phyloP scores from a whole-genome alignment of 2,888 invertebrate species.

The Lepas anatifera region DNA sequence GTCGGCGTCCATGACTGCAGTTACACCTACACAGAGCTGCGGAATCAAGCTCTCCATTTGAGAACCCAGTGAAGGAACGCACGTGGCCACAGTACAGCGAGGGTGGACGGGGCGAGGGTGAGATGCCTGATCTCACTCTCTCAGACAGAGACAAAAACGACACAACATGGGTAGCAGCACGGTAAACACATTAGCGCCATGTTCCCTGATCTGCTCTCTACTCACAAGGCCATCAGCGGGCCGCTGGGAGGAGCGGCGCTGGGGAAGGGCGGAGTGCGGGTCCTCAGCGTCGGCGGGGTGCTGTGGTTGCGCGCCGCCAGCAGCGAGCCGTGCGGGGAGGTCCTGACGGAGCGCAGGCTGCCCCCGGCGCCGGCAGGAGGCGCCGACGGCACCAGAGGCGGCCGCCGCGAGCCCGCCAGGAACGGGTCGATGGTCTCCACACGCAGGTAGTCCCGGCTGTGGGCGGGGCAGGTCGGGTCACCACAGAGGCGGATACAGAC shows the following conservation, averaged over 20 bases:
- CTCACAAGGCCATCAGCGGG: constrained; percentile 26
- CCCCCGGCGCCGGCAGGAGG: constrained; percentile 17
- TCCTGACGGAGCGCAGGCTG: constrained; percentile 15
- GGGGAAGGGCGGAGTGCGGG: constrained; percentile 25
- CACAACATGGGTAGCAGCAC: too few species aligned
- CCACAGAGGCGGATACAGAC: neutral
- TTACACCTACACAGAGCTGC: too few species aligned
- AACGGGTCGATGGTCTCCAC: constrained; percentile 75
- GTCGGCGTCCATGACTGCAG: too few species aligned
- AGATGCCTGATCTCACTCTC: too few species aligned
- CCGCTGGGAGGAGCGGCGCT: constrained; percentile 28
- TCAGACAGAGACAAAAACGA: too few species aligned
- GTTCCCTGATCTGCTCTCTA: too few species aligned
- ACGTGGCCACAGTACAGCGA: too few species aligned
- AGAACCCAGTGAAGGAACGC: too few species aligned
- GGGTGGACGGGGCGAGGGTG: too few species aligned
- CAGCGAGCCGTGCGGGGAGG: constrained; percentile 8
- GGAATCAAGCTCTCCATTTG: too few species aligned
- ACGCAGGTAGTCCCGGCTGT: constrained; percentile 41
- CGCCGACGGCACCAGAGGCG: constrained; percentile 22
- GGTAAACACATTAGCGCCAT: too few species aligned
- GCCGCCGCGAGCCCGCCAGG: constrained; percentile 42
- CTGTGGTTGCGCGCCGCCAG: constrained; percentile 18
- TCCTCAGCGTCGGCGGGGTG: constrained; percentile 23
- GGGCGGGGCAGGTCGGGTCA: neutral